Base-by-base conservation (phyloP, 2,113 vertebrate genomes). In the Miniopterus natalensis region DNA sequence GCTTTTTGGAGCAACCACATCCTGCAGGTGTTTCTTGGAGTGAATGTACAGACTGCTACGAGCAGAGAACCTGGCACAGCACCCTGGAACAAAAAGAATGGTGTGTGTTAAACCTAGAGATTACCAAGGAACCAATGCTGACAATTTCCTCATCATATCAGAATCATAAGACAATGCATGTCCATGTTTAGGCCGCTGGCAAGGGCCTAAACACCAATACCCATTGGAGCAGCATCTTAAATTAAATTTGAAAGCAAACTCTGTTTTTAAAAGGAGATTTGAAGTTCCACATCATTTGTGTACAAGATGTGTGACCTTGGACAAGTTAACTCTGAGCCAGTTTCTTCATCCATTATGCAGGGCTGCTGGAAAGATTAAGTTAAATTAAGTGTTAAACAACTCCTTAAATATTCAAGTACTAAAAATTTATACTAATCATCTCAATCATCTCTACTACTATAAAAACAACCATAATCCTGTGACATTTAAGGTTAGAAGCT, bases 31-130 rank as follows among this genome's bases (percentile, higher is more conserved):
- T 93, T 99, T 99, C 98, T 99, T 99, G 51, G 99, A 99, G 97
- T 99, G 99, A 90, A 99, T 99, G 97, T 99, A 99, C 12, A 99
- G 97, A 96, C 99, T 99, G 98, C 99, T 99, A 66, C 99, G 99
- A 9, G 99, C 99, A 6, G 99, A 99, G 98, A 99, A 99, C 94
- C 99, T 99, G n/a, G 99, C 99, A 88, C 98, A 99, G 96, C 99
- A 99, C 71, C 99, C 99, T 99, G 96, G 20, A 98, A 98, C 36
- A 92, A 92, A 90, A 75, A 97, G 4, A 42, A 91, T 0, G 51
- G 4, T 0, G 8, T 21, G 13, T 5, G 13, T 74, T 51, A 86
- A n/a, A 47, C 8, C 31, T 21, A 17, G 57, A 47, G 53, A 49
- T 29, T 25, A 57, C 12, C 40, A 49, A 71, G 42, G 21, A 59